These are phyloP conservation scores for Temnothorax rugatulus DNA, from an alignment of 2,888 invertebrate genomes.

Conservation along the genomic window DNA sequence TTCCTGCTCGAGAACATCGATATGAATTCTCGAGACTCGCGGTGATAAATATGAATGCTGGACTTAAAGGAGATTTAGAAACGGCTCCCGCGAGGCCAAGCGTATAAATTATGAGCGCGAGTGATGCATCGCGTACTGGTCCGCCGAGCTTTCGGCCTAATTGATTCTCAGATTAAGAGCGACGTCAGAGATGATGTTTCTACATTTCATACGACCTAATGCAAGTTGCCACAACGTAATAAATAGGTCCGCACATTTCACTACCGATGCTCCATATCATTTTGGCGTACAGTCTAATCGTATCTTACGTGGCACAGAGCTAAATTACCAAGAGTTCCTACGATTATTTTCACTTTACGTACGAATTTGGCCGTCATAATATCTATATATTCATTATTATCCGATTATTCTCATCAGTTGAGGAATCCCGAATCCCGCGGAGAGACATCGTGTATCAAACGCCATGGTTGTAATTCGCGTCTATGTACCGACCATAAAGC, in stretches of 20 bases:
- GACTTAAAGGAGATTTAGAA: conserved; percentile 48
- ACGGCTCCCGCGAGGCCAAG: conserved; percentile 32
- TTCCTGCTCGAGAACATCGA: conserved; percentile 45
- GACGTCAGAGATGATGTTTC: conserved; percentile 26
- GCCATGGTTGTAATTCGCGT: conserved; percentile 30
- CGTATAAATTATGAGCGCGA: conserved; percentile 44
- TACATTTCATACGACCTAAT: conserved; percentile 29
- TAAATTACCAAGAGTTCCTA: neutral
- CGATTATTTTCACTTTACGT: neutral
- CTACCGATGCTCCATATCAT: neutral
- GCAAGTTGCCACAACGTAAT: conserved; percentile 26
- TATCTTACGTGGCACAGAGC: neutral
- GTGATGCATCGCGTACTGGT: conserved; percentile 34
- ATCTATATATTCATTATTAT: conserved; percentile 2
- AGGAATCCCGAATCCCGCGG: conserved; percentile 42
- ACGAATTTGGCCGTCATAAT: neutral
- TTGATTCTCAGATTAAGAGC: conserved; percentile 55
- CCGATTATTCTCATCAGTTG: conserved; percentile 25
- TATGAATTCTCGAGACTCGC: conserved; percentile 39
- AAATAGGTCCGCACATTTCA: conserved; percentile 15
- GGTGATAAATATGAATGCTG: conserved; percentile 48
- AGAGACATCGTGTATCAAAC: conserved; percentile 30
- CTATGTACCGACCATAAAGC: conserved; percentile 40
- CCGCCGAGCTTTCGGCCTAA: conserved; percentile 45
- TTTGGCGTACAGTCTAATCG: neutral